phyloP scores from a whole-genome alignment of 2,113 vertebrate genomes.

The Hydrolagus affinis region DNA sequence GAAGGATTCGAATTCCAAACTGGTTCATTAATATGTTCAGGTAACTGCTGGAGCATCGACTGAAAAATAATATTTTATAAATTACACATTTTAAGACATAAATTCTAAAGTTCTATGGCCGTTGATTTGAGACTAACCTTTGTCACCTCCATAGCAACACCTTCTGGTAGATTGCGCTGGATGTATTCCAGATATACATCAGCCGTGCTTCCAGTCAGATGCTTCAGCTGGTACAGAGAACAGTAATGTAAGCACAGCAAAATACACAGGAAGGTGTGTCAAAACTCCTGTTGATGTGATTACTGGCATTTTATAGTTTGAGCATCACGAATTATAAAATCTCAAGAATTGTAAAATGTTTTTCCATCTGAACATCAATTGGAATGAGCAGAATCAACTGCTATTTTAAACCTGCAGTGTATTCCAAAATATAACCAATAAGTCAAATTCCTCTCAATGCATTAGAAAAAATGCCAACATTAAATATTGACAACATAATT shows the following conservation, averaged over 20 bases:
- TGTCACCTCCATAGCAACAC: slow-evolving; percentile 86
- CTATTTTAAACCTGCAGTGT: no score
- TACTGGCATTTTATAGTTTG: no score
- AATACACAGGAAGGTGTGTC: background rate
- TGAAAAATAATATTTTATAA: slow-evolving; percentile 43
- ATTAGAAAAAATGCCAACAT: no score
- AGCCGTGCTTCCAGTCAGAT: slow-evolving; percentile 77
- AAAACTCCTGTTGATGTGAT: no score
- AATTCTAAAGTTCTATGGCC: background rate
- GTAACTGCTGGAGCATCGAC: slow-evolving; percentile 75
- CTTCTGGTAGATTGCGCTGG: slow-evolving; percentile 90
- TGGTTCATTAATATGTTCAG: slow-evolving; percentile 78
- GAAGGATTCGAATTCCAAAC: slow-evolving; percentile 63
- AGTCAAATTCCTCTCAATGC: no score
- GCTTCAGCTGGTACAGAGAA: slow-evolving; percentile 60
- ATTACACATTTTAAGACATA: background rate
- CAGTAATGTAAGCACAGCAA: background rate
- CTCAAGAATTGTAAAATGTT: no score
- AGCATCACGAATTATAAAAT: no score
- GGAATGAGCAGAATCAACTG: no score
- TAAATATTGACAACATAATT: no score
- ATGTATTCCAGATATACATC: slow-evolving; percentile 87
- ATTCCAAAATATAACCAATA: no score
- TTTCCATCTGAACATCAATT: no score
- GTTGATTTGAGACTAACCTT: slow-evolving; percentile 56